Evolutionary conservation across 2,888 invertebrate genomes (phyloP), one percentile per base, ranked within the genome.

Genomic region (Nysson spinosus): DNA sequence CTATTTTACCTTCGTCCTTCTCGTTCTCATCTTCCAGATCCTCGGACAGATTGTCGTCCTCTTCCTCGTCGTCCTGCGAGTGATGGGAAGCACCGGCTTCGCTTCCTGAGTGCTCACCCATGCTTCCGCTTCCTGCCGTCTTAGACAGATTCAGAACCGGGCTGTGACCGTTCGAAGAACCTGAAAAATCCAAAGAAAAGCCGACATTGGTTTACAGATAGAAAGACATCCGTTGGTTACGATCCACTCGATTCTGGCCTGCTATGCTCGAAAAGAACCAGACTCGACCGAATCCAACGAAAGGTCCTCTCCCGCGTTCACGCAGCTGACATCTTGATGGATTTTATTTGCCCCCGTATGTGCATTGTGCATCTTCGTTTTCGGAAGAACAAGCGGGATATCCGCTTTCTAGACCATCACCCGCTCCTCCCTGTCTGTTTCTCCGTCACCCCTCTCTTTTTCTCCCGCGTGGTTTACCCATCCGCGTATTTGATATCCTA

Each of bases 101-200:
- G 81, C 91, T 91, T 72, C 91, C 91, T 68, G 91, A 91, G 80
- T 89, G 90, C 50, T 89, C 89, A 73, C 91, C 91, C 71, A 91
- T 91, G 82, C 95, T 94, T 72, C 94, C 95, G 66, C 93, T 93
- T 83, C 88, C 93, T 50, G 95, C 95, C 56, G 95, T 95, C 89
- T 96, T 96, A 52, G 96, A 96, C 60, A 97, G 90, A 89, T 96
- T 96, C 81, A 96, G 89, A 75, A 96, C 96, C 67, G 96, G 96
- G 92, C 96, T 96, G 89, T 95, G 95, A 52, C 95, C 94, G 81
- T 94, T 94, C 71, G 96, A 95, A 64, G 96, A 96, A 77, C 93
- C 94, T 94, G 89, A 12, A 19, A 20, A 32, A n/a, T n/a, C n/a
- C n/a, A n/a, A n/a, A n/a, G n/a, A n/a, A n/a, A n/a, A n/a, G n/a